Conservation (phyloP, 2,888 invertebrate genomes). For the Pristionchus mayeri region DNA sequence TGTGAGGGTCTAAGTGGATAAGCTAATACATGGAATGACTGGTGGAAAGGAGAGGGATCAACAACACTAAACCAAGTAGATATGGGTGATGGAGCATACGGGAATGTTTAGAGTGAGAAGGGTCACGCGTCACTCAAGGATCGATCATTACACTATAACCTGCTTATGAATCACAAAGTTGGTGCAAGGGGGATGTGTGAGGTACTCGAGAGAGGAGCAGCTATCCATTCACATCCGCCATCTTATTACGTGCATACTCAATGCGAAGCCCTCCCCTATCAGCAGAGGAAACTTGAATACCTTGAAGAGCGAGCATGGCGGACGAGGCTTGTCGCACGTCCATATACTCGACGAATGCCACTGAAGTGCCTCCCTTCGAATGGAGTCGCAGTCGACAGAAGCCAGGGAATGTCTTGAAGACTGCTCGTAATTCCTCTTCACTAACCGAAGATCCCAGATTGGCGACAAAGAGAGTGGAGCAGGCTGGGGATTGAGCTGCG, state of each 20-base stretch:
- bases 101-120: slow-evolving; percentile 44
- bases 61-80: slow-evolving; percentile 28
- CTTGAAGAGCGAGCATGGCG: slow-evolving; percentile 94
- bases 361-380: slow-evolving; percentile 87
- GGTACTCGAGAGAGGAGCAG: slow-evolving; percentile 32
- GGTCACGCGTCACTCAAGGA: slow-evolving; percentile 48
- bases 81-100: slow-evolving; percentile 25
- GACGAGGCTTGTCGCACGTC: slow-evolving; percentile 91
- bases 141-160: slow-evolving; percentile 24
- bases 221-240: slow-evolving; percentile 84
- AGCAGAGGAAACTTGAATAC: slow-evolving; percentile 83
- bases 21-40: slow-evolving; percentile 28
- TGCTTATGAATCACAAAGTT: slow-evolving; percentile 35
- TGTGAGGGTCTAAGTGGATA: slow-evolving; percentile 31
- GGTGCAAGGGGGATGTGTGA: not conserved
- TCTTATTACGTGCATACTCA: slow-evolving; percentile 98
- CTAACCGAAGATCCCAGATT: slow-evolving; percentile 97
- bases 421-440: slow-evolving; percentile 97
- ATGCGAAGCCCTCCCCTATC: slow-evolving; percentile 97
- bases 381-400: slow-evolving; percentile 95
- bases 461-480: slow-evolving; percentile 92
- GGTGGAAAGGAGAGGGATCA: not conserved
- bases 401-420: slow-evolving; percentile 86
- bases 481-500: slow-evolving; percentile 79
- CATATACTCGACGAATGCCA: slow-evolving; percentile 97